Evolutionary conservation across 2,797 vertebrate species (phyloP), one percentile per base, ranked within the genome.

Genomic region (Cryptoblepharus egeriae): DNA sequence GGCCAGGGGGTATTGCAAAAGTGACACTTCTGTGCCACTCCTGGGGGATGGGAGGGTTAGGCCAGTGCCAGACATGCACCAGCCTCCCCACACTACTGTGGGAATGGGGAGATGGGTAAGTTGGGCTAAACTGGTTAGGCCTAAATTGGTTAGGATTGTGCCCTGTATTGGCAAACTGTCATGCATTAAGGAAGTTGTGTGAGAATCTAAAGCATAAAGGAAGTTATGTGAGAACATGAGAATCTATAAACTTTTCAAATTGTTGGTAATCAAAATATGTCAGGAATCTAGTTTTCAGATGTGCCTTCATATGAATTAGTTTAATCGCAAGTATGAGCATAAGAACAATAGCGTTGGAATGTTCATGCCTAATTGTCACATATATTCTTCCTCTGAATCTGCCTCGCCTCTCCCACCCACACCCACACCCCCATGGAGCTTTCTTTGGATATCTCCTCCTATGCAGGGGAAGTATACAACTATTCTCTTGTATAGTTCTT

Each of bases 231-330:
- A 20, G n/a, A 24, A 63, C 0, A 0, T 18, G 39, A 76, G 24
- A 67, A 13, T 18, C 26, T 45, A 7, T 30, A 10, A 18, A 20
- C 24, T 8, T 45, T 78, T 20, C 60, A 22, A 49, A 5, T 39
- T 26, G n/a, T 28, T 39, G 57, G n/a, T 20, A 75, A 60, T 35
- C 4, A 61, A 71, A 55, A 68, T 63, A 13, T 24, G 24, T 77
- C 73, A 57, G 57, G 70, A 88, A 35, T 45, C 55, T 78, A 60
- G n/a, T 84, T 70, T 83, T 1, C 0, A 81, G 52, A 35, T 70
- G 26, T n/a, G n/a, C n/a, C n/a, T n/a, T n/a, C n/a, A n/a, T n/a
- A n/a, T 49, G 16, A 30, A 37, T 45, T 26, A 30, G 67, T 20
- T 26, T n/a, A 32, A 45, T 42, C n/a, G 30, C 35, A 60, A 49